Base-by-base conservation (phyloP, 2,113 vertebrate species). In the Pseudorasbora parva region DNA sequence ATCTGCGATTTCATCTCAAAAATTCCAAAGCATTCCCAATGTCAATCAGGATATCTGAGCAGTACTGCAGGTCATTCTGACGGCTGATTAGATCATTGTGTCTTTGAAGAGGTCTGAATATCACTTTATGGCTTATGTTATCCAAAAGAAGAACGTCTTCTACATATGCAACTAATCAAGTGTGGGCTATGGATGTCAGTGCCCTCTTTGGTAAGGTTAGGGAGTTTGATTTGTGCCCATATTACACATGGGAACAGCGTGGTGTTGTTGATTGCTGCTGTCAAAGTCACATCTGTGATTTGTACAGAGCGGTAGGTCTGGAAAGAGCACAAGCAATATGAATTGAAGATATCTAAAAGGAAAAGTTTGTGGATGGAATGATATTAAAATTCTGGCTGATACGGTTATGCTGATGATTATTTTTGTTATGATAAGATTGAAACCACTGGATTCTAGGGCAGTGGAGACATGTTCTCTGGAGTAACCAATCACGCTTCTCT, bases 101-200 rank as follows among this genome's bases (percentile, higher is more conserved):
- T 74, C 86, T 87, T 88, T 87, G 86, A 85, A 84, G 88, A 86
- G 85, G 91, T 89, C 89, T 89, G 90, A 90, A 89, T 85, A 90
- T 90, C 86, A 89, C 87, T 87, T 89, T 88, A 79, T 87, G 89
- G 84, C 79, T 90, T 88, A 33, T 83, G 82, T 85, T 90, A 87
- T 89, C 86, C 66, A 85, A 90, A 64, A 23, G 27, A 54, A 17
- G 14, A 27, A 41, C 3, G n/a, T 37, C 54, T 57, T 59, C 74
- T 41, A 85, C 88, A 92, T 92, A 83, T 88, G 88, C 90, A 91
- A 92, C 84, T 91, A 89, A 93, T 91, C 82, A 68, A 87, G 90
- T 78, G 76, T 86, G 78, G 85, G 84, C 87, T 81, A 86, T 88
- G 88, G 79, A 86, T 90, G 89, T 87, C 82, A 51, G 88, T 89